Conservation (phyloP, 2,113 vertebrate species). For the Helogale parvula region DNA sequence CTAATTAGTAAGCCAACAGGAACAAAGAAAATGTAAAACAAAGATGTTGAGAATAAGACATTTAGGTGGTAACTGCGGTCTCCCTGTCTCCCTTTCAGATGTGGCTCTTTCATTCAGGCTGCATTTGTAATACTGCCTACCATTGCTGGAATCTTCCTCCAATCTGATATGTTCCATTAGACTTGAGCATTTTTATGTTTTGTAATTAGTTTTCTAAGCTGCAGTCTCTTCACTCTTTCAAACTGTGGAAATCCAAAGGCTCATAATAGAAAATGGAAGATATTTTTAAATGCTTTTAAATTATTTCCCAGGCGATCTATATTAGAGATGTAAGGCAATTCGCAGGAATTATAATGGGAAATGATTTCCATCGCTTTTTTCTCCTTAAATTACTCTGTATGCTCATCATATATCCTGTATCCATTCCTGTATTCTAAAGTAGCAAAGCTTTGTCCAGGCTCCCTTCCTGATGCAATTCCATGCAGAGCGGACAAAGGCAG, state of each 20-base stretch:
- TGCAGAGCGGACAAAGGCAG: constrained; percentile 76
- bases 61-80: constrained; percentile 73
- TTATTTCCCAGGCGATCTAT: constrained; percentile 90
- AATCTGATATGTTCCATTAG: constrained; percentile 84
- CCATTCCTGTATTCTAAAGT: constrained; percentile 80
- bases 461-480: constrained; percentile 75
- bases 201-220: constrained; percentile 89
- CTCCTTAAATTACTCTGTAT: constrained; percentile 78
- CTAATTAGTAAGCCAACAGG: constrained; percentile 89
- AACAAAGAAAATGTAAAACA: constrained; percentile 88
- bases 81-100: constrained; percentile 68
- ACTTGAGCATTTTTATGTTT: constrained; percentile 86
- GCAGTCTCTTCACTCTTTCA: constrained; percentile 85
- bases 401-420: constrained; percentile 81
- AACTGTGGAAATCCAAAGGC: constrained; percentile 88
- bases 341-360: constrained; percentile 86
- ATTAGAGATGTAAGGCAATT: constrained; percentile 86
- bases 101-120: constrained; percentile 58
- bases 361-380: constrained; percentile 83
- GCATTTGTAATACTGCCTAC: constrained; percentile 48
- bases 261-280: constrained; percentile 89
- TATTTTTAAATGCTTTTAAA: constrained; percentile 89
- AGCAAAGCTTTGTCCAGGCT: constrained; percentile 78
- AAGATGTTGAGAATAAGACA: constrained; percentile 83
- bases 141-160: constrained; percentile 73